Percentiles rank a stretch among this genome's conserved stretches.
Evolutionary conservation across 2,113 vertebrate genomes (phyloP).

Genomic region (Talpa occidentalis): DNA sequence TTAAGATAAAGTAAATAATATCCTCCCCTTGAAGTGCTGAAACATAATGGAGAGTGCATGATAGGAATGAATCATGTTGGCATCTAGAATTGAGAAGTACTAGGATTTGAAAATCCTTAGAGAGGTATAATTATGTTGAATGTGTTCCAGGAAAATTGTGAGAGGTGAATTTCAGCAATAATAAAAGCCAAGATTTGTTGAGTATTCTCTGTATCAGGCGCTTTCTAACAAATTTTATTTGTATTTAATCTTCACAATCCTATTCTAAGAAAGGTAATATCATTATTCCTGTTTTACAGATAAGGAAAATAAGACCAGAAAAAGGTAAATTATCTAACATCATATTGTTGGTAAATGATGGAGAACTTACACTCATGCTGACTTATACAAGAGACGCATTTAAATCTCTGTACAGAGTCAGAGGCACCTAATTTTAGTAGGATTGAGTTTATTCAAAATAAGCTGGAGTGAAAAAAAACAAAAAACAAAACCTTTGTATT

Average conservation of each 20-base stretch:
- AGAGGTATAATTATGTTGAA: not conserved
- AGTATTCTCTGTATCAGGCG: not conserved
- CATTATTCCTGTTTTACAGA: not conserved
- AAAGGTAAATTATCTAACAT: not conserved
- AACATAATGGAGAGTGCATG: not conserved
- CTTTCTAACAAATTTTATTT: slow-evolving; percentile 42
- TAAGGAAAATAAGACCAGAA: not conserved
- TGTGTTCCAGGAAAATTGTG: not conserved
- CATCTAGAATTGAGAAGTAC: not conserved
- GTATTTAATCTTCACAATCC: slow-evolving; percentile 15
- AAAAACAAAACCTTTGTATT: not conserved
- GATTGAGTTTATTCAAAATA: not conserved
- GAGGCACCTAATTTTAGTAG: not conserved
- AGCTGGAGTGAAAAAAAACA: not conserved
- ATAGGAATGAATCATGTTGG: not conserved
- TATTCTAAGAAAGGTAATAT: not conserved
- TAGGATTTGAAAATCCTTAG: not conserved
- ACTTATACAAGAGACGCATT: not conserved
- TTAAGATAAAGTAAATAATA: slow-evolving; percentile 33
- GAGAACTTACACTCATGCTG: not conserved
- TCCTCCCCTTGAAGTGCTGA: not conserved
- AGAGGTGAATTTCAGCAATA: not conserved
- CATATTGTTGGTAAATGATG: not conserved
- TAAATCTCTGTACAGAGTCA: not conserved
- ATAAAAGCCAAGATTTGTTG: slow-evolving; percentile 8